A percentile compares a stretch with the other conserved stretches of the same genome.
phyloP scores from a whole-genome alignment of 2,113 vertebrate species.

The Redunca redunca region DNA sequence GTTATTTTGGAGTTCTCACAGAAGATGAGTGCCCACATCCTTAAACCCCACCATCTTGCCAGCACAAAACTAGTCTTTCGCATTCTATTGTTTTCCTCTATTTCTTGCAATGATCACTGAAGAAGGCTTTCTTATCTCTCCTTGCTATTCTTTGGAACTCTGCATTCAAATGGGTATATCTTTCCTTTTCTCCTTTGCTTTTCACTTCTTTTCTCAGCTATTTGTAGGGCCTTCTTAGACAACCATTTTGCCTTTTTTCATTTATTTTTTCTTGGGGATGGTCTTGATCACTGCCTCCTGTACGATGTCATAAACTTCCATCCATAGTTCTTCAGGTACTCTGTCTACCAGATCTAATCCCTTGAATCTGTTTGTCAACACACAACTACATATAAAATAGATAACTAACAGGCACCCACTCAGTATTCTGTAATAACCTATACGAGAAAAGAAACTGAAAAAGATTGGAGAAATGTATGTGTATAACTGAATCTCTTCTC shows the following conservation, averaged over 20 bases:
- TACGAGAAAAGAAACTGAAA: neutral
- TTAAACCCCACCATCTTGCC: neutral
- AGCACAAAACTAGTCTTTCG: neutral
- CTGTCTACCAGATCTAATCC: neutral
- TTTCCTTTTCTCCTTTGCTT: neutral
- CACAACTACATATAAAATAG: neutral
- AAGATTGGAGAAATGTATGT: neutral
- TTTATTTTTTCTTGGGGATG: neutral
- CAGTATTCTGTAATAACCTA: neutral
- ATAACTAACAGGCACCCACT: neutral
- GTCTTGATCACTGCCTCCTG: neutral
- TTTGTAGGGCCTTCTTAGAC: neutral
- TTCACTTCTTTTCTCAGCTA: neutral
- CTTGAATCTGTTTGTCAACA: neutral
- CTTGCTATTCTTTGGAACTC: neutral
- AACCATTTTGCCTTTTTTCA: neutral
- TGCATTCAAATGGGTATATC: neutral
- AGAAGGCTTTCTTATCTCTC: neutral
- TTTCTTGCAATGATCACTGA: neutral
- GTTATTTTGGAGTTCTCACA: neutral
- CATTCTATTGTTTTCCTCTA: neutral
- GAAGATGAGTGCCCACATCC: neutral
- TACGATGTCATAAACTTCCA: rapidly evolving
- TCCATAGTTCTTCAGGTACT: neutral
- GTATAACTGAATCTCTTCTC: neutral